These are phyloP conservation scores for Drosophila kanekoi DNA, from an alignment of 2,888 invertebrate genomes.

Conservation along the genomic window DNA sequence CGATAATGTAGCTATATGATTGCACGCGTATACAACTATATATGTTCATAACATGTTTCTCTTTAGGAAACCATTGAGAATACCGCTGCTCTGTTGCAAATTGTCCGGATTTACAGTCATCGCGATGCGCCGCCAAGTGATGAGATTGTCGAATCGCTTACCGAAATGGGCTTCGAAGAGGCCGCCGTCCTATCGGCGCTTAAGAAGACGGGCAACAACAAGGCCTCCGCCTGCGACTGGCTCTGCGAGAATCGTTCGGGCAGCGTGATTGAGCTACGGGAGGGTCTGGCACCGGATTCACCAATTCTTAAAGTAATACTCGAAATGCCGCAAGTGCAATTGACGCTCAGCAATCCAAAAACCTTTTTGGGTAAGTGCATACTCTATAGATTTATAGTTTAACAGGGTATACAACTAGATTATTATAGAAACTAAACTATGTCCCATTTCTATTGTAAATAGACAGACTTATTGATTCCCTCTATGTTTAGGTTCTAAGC, in stretches of 20 bases:
- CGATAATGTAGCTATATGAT: slow-evolving; percentile 67
- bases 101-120: slow-evolving; percentile 84
- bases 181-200: slow-evolving; percentile 87
- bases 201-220: slow-evolving; percentile 88
- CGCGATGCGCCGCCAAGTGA: slow-evolving; percentile 82
- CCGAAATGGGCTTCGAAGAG: slow-evolving; percentile 88
- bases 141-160: slow-evolving; percentile 78
- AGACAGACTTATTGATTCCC: not conserved
- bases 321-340: slow-evolving; percentile 88
- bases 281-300: slow-evolving; percentile 87
- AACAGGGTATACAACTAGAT: not conserved
- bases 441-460: not conserved
- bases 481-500: no score
- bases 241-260: slow-evolving; percentile 87
- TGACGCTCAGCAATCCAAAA: slow-evolving; percentile 88
- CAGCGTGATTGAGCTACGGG: slow-evolving; percentile 86
- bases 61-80: slow-evolving; percentile 79
- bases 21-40: not conserved
- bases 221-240: slow-evolving; percentile 89
- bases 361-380: slow-evolving; percentile 87
- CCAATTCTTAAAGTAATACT: slow-evolving; percentile 88
- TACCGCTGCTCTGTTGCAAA: slow-evolving; percentile 83
- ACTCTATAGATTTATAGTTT: not conserved
- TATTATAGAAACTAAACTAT: no score
- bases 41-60: not conserved